Evolutionary conservation across 2,113 vertebrate species (phyloP), one percentile per base, ranked within the genome.

Genomic region (Paraplagusia blochii): DNA sequence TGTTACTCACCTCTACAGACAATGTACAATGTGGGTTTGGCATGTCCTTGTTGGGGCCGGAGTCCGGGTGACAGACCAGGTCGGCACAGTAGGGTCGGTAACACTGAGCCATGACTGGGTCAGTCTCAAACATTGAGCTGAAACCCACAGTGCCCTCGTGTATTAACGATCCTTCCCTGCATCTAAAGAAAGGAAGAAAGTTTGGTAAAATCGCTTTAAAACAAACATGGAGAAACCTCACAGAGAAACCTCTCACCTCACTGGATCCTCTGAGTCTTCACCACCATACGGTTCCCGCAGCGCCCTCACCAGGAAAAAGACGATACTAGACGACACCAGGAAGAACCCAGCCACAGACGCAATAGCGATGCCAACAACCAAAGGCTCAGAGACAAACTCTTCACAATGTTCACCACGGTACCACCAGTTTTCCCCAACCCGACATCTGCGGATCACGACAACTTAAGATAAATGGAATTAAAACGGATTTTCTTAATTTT

Each of bases 351-450:
- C 87, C 35, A 95, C 91, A 0, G 93, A 92, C 46, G 89, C 91
- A 0, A 98, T 86, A 7, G 94, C 92, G 22, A 96, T 91, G 22
- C 92, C 93, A 2, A 98, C 93, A 14, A 98, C 92, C 57, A 95
- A 74, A 0, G 95, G 90, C 74, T 96, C 96, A 0, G 95, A 99
- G 13, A 98, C 93, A 0, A 92, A 95, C 60, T 98, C 95, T 65
- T 90, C 87, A 44, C 96, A 99, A 77, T 92, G 96, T 54, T 98
- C 92, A 0, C 95, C 97, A 9, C 94, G 92, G 59, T 95, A 98
- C 95, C 95, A 98, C 94, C 96, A 98, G 81, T 95, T 95, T 79
- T 95, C 94, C 51, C 97, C 95, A 0, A 96, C 95, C 3, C 92
- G 93, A 74, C 96, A 99, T 58, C 97, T 98, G 58, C 9, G 16